Base-by-base conservation (phyloP, 2,113 vertebrate species). In the Dipodomys stephensi region DNA sequence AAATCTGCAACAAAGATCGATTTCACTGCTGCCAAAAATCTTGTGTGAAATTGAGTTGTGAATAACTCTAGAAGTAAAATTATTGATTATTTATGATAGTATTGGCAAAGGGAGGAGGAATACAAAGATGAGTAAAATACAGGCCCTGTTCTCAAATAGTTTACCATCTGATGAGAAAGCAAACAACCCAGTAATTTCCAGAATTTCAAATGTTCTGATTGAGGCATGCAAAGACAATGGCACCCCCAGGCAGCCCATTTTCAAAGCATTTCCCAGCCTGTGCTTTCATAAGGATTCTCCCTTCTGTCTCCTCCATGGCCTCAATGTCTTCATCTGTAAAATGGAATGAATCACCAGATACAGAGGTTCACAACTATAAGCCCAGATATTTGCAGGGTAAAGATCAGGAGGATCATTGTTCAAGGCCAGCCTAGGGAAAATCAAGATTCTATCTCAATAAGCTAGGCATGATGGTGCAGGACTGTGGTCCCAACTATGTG, bases 21-120 rank as follows among this genome's bases (percentile, higher is more conserved):
- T 44, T 81, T 89, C 53, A 23, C 64, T 62, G 27, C 82, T 87
- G 83, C 46, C 83, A 88, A 74, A 91, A 90, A 73, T 82, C 60
- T 65, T 91, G 83, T 94, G 72, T 91, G 80, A 90, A 88, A 87
- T 20, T 81, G 81, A 95, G 12, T 85, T 93, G 32, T 91, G n/a
- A 79, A 65, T 95, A 86, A 88, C 35, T 92, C 62, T 88, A 76
- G 76, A 94, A 85, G 64, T 91, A 78, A 89, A 89, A 90, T 71
- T 53, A 62, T 25, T 72, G 19, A 94, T 67, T 62, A 25, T 28
- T 25, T 60, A 53, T 71, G 88, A 25, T 67, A n/a, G 78, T 71
- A 23, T 76, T 39, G 46, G 49, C 57, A 64, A 65, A 44, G 53
- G 39, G 74, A 44, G 82, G 73, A 44, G 69, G 57, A n/a, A 73